A percentile compares a stretch with the other conserved stretches of the same genome.
Evolutionary conservation across 2,113 vertebrate species (phyloP).

Genomic region (Poecilia latipinna): DNA sequence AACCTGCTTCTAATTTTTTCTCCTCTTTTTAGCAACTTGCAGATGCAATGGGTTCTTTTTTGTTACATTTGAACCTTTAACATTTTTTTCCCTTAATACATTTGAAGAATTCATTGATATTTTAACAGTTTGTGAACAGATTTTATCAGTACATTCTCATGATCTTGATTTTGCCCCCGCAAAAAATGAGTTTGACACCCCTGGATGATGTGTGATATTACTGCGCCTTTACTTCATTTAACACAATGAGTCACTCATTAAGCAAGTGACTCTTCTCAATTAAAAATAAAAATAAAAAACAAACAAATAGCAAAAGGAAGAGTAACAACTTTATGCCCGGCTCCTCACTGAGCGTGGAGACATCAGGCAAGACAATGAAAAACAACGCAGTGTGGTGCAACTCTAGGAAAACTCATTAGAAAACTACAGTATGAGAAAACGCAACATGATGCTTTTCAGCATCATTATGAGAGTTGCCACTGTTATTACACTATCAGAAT

Average conservation of each 20-base stretch:
- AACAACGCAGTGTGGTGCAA: slow-evolving; percentile 65
- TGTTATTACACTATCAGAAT: slow-evolving; percentile 63
- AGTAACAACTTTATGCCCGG: slow-evolving; percentile 53
- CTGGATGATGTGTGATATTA: slow-evolving; percentile 32
- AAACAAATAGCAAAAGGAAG: slow-evolving; percentile 38
- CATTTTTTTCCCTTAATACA: neutral
- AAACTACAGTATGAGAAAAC: slow-evolving; percentile 41
- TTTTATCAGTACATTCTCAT: too few species aligned
- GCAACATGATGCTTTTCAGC: slow-evolving; percentile 52
- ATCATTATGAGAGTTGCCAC: slow-evolving; percentile 43
- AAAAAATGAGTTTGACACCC: too few species aligned
- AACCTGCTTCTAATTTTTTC: slow-evolving; percentile 52
- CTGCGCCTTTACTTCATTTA: slow-evolving; percentile 60
- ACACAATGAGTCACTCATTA: slow-evolving; percentile 24
- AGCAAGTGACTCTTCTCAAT: neutral
- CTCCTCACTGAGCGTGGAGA: slow-evolving; percentile 53
- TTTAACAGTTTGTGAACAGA: too few species aligned
- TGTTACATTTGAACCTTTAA: slow-evolving; percentile 23
- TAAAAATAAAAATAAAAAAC: neutral
- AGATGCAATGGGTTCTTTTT: slow-evolving; percentile 29
- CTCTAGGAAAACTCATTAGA: slow-evolving; percentile 64
- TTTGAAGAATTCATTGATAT: too few species aligned
- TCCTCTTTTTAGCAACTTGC: slow-evolving; percentile 17
- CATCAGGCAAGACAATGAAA: slow-evolving; percentile 68
- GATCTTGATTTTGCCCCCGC: too few species aligned